phyloP scores from a whole-genome alignment of 2,797 vertebrate genomes.

The Molossus alvarezi region DNA sequence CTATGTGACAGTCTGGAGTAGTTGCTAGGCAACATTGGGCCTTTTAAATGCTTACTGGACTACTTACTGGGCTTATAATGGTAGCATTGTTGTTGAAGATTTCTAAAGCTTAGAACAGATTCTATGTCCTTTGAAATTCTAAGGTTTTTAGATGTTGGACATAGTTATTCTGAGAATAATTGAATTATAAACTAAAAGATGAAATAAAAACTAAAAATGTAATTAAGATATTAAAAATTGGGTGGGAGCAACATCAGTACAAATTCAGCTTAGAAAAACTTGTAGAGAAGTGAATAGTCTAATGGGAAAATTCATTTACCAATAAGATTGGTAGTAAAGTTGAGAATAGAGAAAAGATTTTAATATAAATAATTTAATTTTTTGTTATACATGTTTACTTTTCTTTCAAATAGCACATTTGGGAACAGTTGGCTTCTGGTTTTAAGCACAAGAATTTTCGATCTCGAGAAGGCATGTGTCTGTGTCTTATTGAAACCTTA shows the following conservation, averaged over 20 bases:
- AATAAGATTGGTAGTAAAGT: not conserved
- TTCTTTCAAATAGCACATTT: conserved; percentile 93
- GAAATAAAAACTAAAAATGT: conserved; percentile 59
- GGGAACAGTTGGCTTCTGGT: conserved; percentile 95
- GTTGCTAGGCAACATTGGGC: conserved; percentile 86
- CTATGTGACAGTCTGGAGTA: conserved; percentile 74
- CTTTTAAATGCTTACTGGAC: conserved; percentile 78
- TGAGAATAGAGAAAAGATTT: conserved; percentile 7
- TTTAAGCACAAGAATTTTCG: conserved; percentile 99
- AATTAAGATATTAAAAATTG: conserved; percentile 46
- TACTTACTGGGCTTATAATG: conserved; percentile 72
- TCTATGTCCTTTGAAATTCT: conserved; percentile 39
- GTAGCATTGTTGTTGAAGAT: conserved; percentile 81
- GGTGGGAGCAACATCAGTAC: not conserved
- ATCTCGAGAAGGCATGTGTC: conserved; percentile 96
- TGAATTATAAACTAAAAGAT: conserved; percentile 66
- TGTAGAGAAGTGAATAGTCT: not conserved
- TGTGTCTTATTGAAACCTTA: conserved; percentile 96
- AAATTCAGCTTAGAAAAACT: conserved; percentile 51
- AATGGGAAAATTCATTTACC: not conserved
- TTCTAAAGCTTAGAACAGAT: conserved; percentile 37
- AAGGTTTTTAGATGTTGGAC: conserved; percentile 41
- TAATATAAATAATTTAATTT: conserved; percentile 16
- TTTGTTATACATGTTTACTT: conserved; percentile 73
- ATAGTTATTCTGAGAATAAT: conserved; percentile 49